These are phyloP conservation scores for Amphiduros pacificus DNA, from an alignment of 2,888 invertebrate genomes.

Conservation along the genomic window DNA sequence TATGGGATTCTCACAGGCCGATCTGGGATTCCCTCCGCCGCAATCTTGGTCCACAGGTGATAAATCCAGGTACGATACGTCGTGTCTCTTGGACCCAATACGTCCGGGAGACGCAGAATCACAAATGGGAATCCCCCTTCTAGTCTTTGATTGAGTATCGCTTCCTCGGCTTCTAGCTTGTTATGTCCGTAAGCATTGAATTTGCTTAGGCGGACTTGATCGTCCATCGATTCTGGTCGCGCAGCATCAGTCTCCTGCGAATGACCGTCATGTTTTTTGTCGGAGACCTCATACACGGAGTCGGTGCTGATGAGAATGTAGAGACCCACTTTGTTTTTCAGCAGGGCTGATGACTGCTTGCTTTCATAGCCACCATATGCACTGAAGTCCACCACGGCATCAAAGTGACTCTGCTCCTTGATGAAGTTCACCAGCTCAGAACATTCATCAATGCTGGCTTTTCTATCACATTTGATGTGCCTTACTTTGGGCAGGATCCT, in stretches of 20 bases:
- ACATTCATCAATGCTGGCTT: constrained; percentile 33
- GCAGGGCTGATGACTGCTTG: constrained; percentile 46
- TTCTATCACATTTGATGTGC: constrained; percentile 57
- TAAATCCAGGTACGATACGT: constrained; percentile 62
- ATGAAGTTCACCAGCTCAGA: constrained; percentile 37
- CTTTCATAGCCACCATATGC: constrained; percentile 58
- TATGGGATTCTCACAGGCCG: constrained; percentile 50
- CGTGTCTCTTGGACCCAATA: constrained; percentile 61
- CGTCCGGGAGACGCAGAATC: constrained; percentile 61
- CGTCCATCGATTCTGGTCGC: constrained; percentile 49
- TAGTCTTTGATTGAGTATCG: constrained; percentile 40
- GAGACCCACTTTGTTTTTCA: constrained; percentile 49
- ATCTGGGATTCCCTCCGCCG: constrained; percentile 22
- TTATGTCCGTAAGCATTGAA: constrained; percentile 59
- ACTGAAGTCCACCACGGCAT: constrained; percentile 60
- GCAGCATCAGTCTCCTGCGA: constrained; percentile 57
- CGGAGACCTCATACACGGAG: constrained; percentile 62
- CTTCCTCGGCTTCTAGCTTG: constrained; percentile 60
- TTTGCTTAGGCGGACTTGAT: constrained; percentile 39
- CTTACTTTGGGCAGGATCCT: constrained; percentile 43
- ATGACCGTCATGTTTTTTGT: constrained; percentile 37
- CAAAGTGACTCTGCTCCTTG: constrained; percentile 43
- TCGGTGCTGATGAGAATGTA: constrained; percentile 62
- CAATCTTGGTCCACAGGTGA: constrained; percentile 59
- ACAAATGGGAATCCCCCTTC: constrained; percentile 53